phyloP scores from a whole-genome alignment of 2,888 invertebrate genomes.

The Orchestes rusci region DNA sequence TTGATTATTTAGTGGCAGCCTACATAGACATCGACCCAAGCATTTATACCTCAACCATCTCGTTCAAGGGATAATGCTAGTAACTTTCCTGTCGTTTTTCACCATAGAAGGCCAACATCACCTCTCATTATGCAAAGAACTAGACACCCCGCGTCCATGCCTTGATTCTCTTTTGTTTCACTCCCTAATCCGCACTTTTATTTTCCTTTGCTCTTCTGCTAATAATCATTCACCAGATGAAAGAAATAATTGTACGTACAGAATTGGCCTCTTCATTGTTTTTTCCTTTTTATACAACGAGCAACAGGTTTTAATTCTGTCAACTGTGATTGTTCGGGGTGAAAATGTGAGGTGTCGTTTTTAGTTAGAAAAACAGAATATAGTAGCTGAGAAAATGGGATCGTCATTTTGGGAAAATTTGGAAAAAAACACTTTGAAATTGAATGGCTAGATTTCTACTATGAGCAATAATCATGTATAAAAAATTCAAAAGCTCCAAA shows the following conservation, averaged over 20 bases:
- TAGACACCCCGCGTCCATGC: background rate
- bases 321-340: background rate
- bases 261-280: background rate
- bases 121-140: background rate
- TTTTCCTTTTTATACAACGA: background rate
- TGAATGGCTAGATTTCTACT: no score
- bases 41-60: no score
- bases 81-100: background rate
- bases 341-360: background rate
- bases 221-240: conserved; percentile 11
- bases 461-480: no score
- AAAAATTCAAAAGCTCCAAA: no score
- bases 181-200: conserved; percentile 17
- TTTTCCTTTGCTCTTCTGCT: conserved; percentile 14
- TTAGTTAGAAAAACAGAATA: no score
- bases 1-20: no score
- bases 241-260: background rate
- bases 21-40: no score
- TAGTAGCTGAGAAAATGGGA: no score
- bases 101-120: no score
- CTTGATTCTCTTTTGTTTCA: conserved; percentile 21
- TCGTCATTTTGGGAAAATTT: no score
- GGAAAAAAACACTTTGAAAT: no score
- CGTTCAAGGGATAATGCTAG: no score
- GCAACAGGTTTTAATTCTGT: background rate